phyloP scores from a whole-genome alignment of 2,113 vertebrate species.

The Rafetus swinhoei region DNA sequence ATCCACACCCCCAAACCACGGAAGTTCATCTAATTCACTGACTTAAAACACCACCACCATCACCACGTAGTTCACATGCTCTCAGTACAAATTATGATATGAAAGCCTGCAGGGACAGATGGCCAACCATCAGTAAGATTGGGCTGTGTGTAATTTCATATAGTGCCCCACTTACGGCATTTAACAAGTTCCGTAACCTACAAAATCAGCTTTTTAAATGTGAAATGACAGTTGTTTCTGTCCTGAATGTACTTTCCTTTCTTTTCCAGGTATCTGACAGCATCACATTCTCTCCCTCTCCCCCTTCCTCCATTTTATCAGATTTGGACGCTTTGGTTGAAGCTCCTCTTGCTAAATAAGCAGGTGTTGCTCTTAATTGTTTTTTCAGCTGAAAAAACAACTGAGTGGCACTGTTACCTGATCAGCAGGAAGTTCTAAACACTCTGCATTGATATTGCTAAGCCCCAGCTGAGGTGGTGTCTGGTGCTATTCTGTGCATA shows the following conservation, averaged over 20 bases:
- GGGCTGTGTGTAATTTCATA: conserved; percentile 30
- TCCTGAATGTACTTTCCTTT: not conserved
- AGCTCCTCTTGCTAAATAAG: not conserved
- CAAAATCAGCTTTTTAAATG: conserved; percentile 26
- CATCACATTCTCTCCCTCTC: not conserved
- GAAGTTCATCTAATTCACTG: conserved; percentile 21
- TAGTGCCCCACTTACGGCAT: conserved; percentile 15
- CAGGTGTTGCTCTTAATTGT: not conserved
- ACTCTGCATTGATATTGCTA: not conserved
- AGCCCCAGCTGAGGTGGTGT: conserved; percentile 32
- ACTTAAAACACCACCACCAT: not conserved
- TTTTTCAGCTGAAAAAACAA: not conserved
- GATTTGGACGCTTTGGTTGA: not conserved
- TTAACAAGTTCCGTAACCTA: conserved; percentile 21
- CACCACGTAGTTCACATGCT: not conserved
- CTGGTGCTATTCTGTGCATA: conserved; percentile 39
- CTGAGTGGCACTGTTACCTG: not conserved
- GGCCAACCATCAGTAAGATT: not conserved
- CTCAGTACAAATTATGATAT: conserved; percentile 1
- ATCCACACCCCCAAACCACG: not conserved
- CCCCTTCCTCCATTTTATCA: rapidly evolving
- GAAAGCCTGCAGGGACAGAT: conserved; percentile 36
- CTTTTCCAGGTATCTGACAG: not conserved
- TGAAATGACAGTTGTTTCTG: not conserved
- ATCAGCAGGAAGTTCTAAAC: conserved; percentile 18